Evolutionary conservation across 2,797 vertebrate species (phyloP), one percentile per base, ranked within the genome.

Genomic region (Delichon dasypus): DNA sequence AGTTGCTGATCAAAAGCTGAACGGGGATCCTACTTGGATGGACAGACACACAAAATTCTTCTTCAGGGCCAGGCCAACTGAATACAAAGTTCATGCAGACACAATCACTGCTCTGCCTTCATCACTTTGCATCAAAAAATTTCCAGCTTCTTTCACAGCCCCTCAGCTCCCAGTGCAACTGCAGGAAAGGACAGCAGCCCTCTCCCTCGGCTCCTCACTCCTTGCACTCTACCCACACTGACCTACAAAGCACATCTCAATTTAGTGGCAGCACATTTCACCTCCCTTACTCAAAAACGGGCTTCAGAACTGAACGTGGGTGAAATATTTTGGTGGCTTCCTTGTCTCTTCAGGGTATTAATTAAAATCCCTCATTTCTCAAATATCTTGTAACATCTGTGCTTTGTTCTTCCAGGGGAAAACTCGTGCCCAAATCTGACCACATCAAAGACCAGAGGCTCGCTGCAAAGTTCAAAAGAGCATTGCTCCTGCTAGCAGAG

Each of bases 341-440:
- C 54, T 68, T 29, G 4, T 40, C 51, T 93, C 66, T 85, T 94
- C n/a, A 13, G 85, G 47, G 62, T 65, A 88, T 84, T 72, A 72
- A 93, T 91, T 85, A 88, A 91, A 88, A 80, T 7, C 70, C 61
- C 79, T 86, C 16, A 42, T 75, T 95, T 90, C 66, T 62, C 80
- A 78, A 86, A 13, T 76, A 45, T 20, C 73, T 58, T 66, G 58
- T 75, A 91, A 78, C 58, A 73, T 84, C 70, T 66, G n/a, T 38
- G 66, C 76, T 91, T 94, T 84, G 54, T 65, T 94, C 82, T 88
- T 94, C 70, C 88, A 86, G 70, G 32, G 73, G 13, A 62, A 91
- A 85, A 67, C 64, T 84, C 1, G 0, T 79, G 83, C 71, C 44
- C 73, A 57, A 50, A 88, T 60, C 2, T 67, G 71, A 87, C 85